Evolutionary conservation across 2,113 vertebrate genomes (phyloP).

Genomic region (Saccopteryx bilineata): DNA sequence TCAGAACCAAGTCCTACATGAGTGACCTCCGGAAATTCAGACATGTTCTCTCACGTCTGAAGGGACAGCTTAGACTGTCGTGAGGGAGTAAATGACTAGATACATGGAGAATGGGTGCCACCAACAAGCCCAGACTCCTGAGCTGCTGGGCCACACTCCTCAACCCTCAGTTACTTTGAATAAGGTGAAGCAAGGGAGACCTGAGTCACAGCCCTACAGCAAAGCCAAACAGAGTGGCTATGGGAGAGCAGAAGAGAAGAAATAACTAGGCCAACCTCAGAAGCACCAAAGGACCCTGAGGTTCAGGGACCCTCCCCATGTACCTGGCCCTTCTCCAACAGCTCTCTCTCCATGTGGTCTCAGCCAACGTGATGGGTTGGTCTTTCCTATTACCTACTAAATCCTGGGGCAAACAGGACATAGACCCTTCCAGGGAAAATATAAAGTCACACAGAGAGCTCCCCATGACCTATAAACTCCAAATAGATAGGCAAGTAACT

Average conservation of each 20-base stretch:
- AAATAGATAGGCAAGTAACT: background rate
- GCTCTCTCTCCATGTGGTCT: background rate
- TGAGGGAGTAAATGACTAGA: background rate
- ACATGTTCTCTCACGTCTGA: background rate
- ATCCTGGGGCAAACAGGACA: background rate
- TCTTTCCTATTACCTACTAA: constrained; percentile 21
- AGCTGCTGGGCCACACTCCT: background rate
- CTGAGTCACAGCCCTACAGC: background rate
- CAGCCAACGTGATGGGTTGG: background rate
- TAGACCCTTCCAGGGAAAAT: constrained; percentile 7
- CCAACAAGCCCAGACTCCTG: background rate
- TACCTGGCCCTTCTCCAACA: background rate
- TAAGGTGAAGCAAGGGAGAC: background rate
- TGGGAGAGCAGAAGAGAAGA: background rate
- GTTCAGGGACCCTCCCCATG: background rate
- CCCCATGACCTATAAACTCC: background rate
- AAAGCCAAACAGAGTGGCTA: background rate
- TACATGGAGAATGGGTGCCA: background rate
- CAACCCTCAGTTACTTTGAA: background rate
- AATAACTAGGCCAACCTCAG: background rate
- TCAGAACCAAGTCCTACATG: constrained; percentile 7
- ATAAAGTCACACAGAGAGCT: background rate
- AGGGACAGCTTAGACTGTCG: background rate
- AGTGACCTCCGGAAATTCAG: constrained; percentile 13
- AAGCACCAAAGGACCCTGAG: background rate